A percentile compares a stretch with the other conserved stretches of the same genome.
Conservation (phyloP, 1,140 invertebrate species). For the Drosophila kikkawai region DNA sequence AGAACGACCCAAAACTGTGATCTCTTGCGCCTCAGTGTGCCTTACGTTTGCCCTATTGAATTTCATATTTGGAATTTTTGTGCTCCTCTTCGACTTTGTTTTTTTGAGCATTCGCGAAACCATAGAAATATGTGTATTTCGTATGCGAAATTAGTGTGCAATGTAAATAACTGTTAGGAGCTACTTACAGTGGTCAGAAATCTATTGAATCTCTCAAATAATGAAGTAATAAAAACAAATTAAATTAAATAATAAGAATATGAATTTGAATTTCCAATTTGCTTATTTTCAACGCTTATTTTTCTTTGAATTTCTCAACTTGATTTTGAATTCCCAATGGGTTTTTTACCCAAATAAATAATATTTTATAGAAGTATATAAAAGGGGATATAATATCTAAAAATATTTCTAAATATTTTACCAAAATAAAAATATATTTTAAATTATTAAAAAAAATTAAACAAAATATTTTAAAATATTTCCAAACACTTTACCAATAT, state of each 20-base stretch:
- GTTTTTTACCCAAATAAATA: neutral
- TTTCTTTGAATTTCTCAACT: neutral
- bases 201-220: too few relatives aligned
- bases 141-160: slow-evolving; percentile 70
- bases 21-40: slow-evolving; percentile 28
- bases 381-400: too few relatives aligned
- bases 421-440: too few relatives aligned
- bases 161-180: slow-evolving; percentile 82
- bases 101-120: slow-evolving; percentile 47
- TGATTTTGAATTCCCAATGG: neutral
- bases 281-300: neutral
- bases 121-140: slow-evolving; percentile 58
- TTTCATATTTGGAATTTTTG: slow-evolving; percentile 70
- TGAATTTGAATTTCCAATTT: neutral
- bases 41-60: slow-evolving; percentile 61
- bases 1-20: neutral
- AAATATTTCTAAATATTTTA: too few relatives aligned
- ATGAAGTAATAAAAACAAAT: too few relatives aligned
- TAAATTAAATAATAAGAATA: too few relatives aligned
- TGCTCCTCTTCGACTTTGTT: neutral
- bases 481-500: too few relatives aligned
- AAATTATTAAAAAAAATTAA: too few relatives aligned
- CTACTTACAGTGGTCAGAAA: slow-evolving; percentile 44
- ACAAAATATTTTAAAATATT: too few relatives aligned
- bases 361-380: too few relatives aligned